Conservation (phyloP, 2,113 vertebrate species). For the Neotragus moschatus region DNA sequence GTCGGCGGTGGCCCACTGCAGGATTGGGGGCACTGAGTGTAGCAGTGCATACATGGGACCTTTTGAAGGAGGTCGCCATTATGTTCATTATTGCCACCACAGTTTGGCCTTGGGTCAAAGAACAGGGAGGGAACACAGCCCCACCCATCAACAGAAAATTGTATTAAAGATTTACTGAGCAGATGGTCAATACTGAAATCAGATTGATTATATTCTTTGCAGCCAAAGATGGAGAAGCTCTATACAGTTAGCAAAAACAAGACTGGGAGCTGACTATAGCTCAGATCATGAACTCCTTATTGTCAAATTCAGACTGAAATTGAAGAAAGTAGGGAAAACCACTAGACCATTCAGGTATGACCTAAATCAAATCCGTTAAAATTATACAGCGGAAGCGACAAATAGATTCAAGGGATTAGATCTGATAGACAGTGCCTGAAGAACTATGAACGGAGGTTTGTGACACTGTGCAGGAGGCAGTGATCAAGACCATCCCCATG, state of each 20-base stretch:
- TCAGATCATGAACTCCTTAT: neutral
- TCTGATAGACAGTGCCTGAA: neutral
- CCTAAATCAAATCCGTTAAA: neutral
- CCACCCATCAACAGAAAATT: neutral
- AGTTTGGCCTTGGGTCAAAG: neutral
- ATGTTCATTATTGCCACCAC: neutral
- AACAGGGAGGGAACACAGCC: neutral
- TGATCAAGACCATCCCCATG: neutral
- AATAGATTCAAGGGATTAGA: neutral
- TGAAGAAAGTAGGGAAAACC: neutral
- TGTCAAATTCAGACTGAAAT: neutral
- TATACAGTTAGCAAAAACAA: neutral
- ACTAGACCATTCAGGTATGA: neutral
- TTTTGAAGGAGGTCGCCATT: neutral
- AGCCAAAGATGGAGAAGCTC: neutral
- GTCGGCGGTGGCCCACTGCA: rapidly evolving
- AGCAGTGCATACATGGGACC: neutral
- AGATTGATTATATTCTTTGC: neutral
- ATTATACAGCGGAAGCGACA: neutral
- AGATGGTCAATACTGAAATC: neutral
- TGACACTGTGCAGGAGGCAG: neutral
- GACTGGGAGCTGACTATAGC: neutral
- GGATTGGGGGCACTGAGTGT: neutral
- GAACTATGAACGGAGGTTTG: neutral
- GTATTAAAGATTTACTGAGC: neutral